Base-by-base conservation (phyloP, 2,888 invertebrate genomes). In the Petrolisthes cinctipes region DNA sequence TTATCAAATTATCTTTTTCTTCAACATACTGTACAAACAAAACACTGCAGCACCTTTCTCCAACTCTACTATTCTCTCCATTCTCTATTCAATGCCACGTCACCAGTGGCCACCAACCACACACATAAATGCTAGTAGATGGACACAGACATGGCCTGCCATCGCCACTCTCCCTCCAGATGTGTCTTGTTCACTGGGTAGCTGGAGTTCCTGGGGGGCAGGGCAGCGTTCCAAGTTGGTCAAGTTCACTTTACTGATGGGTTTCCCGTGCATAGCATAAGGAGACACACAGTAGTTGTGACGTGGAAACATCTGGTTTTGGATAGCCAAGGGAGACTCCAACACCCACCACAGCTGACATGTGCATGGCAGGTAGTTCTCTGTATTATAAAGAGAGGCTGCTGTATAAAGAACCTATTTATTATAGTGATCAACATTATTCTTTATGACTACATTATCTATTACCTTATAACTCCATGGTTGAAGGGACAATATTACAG, bases 221-320 rank as follows among this genome's bases (percentile, higher is more conserved):
- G 95, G 94, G 92, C 96, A 96, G 90, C 94, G 94, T 9, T 95
- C 95, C 90, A 96, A 94, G 11, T 94, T 93, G 89, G 95, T 95
- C 89, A 95, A 93, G 92, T 95, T 95, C 90, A 96, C 93, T 83
- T 94, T 94, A 89, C 94, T 95, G 94, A 97, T 95, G 76, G 95
- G 95, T 91, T 95, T 95, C 0, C 97, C 97, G 91, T 97, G 96
- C 91, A 96, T 95, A 92, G 96, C 96, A 91, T 97, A 93, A 88
- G 97, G 97, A 23, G 97, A 97, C 92, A 97, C 97, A 93, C 97
- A 97, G 93, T 94, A 96, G 93, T 97, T 97, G 91, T 95, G 95
- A 87, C 95, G 94, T 89, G 95, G 94, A 92, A 96, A 96, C 89
- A 95, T 95, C 3, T 91, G 90, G 0, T 91, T 83, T n/a, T 88